Base-by-base conservation (phyloP, 2,113 vertebrate genomes). In the Progne subis region DNA sequence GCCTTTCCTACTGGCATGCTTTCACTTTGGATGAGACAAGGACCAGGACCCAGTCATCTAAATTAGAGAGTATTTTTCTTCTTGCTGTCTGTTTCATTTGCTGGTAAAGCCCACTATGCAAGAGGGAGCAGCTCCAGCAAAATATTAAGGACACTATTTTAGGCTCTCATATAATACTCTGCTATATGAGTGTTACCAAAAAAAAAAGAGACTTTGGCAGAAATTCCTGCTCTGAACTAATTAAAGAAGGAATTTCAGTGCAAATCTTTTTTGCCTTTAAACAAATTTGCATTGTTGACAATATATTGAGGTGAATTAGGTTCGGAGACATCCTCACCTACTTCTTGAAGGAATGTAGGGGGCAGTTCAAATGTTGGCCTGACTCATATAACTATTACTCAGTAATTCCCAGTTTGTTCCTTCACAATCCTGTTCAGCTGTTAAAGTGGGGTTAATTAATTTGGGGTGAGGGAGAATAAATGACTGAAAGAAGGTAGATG, bases 1-100 rank as follows among this genome's bases (percentile, higher is more conserved):
- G 0, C 55, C 26, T 74, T 78, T 83, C 39, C 37, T 63, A 32
- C 43, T 0, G 0, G 11, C 13, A 4, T 55, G 50, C 25, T 65
- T 94, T 80, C 46, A 8, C 43, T 63, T 28, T 50, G 63, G 63
- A 1, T 50, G 46, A 78, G 57, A 88, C 14, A 70, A 74, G 25
- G 37, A 75, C 65, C 46, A 43, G 47, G 16, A 75, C 17, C 29
- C 29, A 39, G 26, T 69, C 34, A 14, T 55, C 28, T 72, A 16
- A 61, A 85, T 50, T 68, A 32, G 10, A 61, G 29, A 47, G 12
- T 61, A 15, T 63, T 78, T 94, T 86, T 56, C 18, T 34, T 87
- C 44, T 75, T 84, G 47, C 61, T 87, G 11, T 70, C 64, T 56
- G 14, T 75, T 95, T 86, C 34, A 49, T 82, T 65, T 78, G 37